Percentiles rank a stretch among this genome's conserved stretches.
Conservation (phyloP, 2,113 vertebrate genomes). For the Percina caprodes region DNA sequence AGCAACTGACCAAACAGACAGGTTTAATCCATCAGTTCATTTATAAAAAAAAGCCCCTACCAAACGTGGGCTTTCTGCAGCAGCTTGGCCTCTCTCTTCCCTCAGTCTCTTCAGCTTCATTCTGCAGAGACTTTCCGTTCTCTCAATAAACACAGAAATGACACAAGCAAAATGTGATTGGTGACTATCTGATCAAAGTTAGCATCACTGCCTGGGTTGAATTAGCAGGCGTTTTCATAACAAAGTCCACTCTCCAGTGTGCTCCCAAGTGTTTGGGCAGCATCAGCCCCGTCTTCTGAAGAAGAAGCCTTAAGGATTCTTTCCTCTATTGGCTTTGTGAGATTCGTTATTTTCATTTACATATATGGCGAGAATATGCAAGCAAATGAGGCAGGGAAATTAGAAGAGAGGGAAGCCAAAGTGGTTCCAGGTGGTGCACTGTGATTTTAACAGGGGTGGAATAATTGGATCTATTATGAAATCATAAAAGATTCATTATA, state of each 20-base stretch:
- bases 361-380: constrained; percentile 63
- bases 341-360: constrained; percentile 67
- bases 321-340: constrained; percentile 29
- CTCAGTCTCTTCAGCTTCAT: constrained; percentile 22
- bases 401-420: constrained; percentile 71
- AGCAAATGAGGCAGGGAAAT: constrained; percentile 70
- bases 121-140: constrained; percentile 35
- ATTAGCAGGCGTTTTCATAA: constrained; percentile 30
- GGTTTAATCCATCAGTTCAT: constrained; percentile 62
- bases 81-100: constrained; percentile 1
- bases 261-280: constrained; percentile 16
- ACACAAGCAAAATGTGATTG: background rate
- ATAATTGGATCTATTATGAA: constrained; percentile 81
- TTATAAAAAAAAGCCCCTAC: constrained; percentile 55
- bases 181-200: constrained; percentile 24
- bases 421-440: constrained; percentile 79
- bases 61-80: constrained; percentile 28
- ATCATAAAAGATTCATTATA: constrained; percentile 81
- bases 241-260: constrained; percentile 17
- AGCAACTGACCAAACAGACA: constrained; percentile 35
- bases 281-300: constrained; percentile 19
- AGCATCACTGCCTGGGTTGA: background rate
- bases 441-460: constrained; percentile 76
- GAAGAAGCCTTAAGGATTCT: constrained; percentile 40
- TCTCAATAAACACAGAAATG: constrained; percentile 22